These are phyloP conservation scores for Limnephilus rhombicus DNA, from an alignment of 2,888 invertebrate genomes.

Conservation along the genomic window DNA sequence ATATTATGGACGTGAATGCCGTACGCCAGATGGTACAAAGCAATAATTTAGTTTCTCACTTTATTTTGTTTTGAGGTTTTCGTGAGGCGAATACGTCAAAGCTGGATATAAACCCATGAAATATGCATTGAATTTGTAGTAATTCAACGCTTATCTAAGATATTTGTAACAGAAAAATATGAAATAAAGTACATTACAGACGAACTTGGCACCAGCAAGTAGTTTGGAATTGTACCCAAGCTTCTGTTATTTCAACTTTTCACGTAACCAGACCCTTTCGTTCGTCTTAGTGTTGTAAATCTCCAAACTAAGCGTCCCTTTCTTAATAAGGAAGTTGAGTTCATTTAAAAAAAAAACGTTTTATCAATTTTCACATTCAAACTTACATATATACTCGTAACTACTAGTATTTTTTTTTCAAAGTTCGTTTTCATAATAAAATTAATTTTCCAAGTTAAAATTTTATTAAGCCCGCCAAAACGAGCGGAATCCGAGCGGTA, in stretches of 20 bases:
- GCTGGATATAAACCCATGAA: neutral
- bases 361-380: no score
- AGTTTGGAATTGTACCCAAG: neutral
- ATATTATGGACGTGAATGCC: neutral
- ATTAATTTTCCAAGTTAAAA: no score
- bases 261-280: neutral
- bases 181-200: neutral
- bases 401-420: no score
- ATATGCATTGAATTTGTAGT: neutral
- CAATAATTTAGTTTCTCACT: conserved; percentile 1
- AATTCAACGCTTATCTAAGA: neutral
- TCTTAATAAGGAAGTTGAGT: no score
- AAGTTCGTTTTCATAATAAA: no score
- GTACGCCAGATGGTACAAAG: neutral
- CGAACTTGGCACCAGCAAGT: neutral
- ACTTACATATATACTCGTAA: no score
- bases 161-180: neutral
- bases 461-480: no score
- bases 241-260: neutral
- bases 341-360: no score
- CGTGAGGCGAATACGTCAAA: conserved; percentile 1
- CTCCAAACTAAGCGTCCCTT: no score
- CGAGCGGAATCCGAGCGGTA: no score
- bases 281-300: no score
- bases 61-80: neutral